Conservation (phyloP, 2,888 invertebrate species). For the Ormyrus thymus region DNA sequence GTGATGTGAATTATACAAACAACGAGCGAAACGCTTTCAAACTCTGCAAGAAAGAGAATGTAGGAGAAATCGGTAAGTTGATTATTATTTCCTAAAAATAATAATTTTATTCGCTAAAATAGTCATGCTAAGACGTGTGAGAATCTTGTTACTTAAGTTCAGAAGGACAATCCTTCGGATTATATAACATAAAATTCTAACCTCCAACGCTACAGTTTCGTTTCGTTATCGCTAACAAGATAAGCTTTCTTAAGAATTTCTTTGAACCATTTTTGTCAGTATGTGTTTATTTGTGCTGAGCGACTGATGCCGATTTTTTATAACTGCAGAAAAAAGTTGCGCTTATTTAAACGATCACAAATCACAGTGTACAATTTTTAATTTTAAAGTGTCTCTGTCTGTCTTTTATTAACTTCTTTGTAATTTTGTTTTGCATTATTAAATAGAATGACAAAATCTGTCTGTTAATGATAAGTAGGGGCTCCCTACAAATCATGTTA, state of each 20-base stretch:
- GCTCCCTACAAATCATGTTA: too few relatives aligned
- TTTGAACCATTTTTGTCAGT: slow-evolving; percentile 56
- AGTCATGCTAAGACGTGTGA: too few relatives aligned
- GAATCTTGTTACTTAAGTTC: neutral
- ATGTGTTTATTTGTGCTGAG: slow-evolving; percentile 44
- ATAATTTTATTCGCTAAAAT: neutral
- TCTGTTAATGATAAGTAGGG: too few relatives aligned
- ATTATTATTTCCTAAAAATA: neutral
- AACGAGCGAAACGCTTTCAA: neutral
- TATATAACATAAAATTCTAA: slow-evolving; percentile 53
- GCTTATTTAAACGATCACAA: slow-evolving; percentile 1
- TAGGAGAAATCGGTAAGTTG: slow-evolving; percentile 64
- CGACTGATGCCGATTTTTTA: slow-evolving; percentile 8
- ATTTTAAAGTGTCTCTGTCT: neutral
- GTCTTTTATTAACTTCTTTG: too few relatives aligned
- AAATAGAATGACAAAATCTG: too few relatives aligned
- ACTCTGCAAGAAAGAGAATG: slow-evolving; percentile 61
- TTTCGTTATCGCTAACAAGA: slow-evolving; percentile 44
- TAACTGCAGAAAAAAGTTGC: neutral
- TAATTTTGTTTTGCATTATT: too few relatives aligned
- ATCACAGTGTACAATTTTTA: neutral
- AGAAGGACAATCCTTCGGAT: slow-evolving; percentile 18
- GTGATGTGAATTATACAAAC: slow-evolving; percentile 26
- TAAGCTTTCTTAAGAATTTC: slow-evolving; percentile 56
- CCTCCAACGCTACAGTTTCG: slow-evolving; percentile 38